These are phyloP conservation scores for Thamnaconus septentrionalis DNA, from an alignment of 2,113 vertebrate species.

Conservation along the genomic window DNA sequence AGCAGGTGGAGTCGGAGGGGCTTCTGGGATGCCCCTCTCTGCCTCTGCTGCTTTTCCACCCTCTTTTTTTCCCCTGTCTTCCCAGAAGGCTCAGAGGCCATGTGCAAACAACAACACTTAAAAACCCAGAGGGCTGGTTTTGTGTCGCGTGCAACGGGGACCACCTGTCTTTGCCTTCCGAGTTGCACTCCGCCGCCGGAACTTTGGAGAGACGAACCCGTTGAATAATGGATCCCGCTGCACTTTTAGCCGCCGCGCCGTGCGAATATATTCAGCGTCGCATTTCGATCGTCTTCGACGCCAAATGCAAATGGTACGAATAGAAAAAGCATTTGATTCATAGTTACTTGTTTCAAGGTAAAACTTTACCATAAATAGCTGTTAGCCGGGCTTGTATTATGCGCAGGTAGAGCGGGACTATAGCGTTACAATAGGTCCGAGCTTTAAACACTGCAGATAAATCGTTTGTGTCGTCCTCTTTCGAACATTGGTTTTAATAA, in stretches of 20 bases:
- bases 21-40: slow-evolving; percentile 57
- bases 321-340: not conserved
- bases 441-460: slow-evolving; percentile 12
- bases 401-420: slow-evolving; percentile 3
- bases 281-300: not conserved
- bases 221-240: slow-evolving; percentile 15
- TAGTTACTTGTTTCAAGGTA: not conserved
- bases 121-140: slow-evolving; percentile 41
- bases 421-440: not conserved
- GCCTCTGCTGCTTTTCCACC: slow-evolving; percentile 23
- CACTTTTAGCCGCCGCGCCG: slow-evolving; percentile 19
- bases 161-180: slow-evolving; percentile 56
- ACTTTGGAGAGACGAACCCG: slow-evolving; percentile 25
- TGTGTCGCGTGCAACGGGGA: slow-evolving; percentile 29
- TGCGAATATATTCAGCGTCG: slow-evolving; percentile 7
- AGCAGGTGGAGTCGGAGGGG: slow-evolving; percentile 58
- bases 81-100: slow-evolving; percentile 38
- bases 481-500: slow-evolving; percentile 15
- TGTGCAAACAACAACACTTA: slow-evolving; percentile 58
- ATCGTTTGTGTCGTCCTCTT: not conserved
- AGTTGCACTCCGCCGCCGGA: slow-evolving; percentile 47
- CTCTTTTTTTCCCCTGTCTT: slow-evolving; percentile 25
- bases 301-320: not conserved
- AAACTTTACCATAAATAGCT: not conserved
- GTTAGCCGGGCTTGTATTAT: not conserved